Conservation (phyloP, 2,113 vertebrate species). For the Natator depressus region DNA sequence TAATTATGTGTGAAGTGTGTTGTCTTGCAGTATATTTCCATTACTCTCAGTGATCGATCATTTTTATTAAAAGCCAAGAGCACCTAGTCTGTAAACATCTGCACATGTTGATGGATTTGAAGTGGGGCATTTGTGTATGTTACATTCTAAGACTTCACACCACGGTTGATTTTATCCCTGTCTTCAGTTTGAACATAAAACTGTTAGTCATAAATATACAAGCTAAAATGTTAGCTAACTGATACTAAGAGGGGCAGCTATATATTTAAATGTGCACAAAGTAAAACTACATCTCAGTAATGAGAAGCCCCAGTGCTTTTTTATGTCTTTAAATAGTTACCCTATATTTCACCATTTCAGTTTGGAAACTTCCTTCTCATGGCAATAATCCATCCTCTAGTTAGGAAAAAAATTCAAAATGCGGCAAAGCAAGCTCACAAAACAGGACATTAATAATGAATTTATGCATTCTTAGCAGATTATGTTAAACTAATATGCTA, state of each 20-base stretch:
- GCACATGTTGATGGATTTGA: not conserved
- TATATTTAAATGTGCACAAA: not conserved
- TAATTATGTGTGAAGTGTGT: not conserved
- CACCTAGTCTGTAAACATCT: not conserved
- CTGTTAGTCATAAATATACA: not conserved
- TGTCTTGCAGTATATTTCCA: not conserved
- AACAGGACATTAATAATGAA: not conserved
- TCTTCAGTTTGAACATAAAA: not conserved
- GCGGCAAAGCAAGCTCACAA: accelerated
- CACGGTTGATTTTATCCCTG: not conserved
- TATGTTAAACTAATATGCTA: not conserved
- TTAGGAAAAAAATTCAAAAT: not conserved
- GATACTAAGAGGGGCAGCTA: not conserved
- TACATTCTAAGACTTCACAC: not conserved
- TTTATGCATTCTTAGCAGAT: not conserved
- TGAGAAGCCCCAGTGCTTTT: not conserved
- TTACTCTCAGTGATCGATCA: not conserved
- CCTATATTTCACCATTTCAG: not conserved
- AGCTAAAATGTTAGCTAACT: not conserved
- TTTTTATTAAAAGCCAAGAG: not conserved
- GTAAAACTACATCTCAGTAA: not conserved
- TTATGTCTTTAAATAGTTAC: not conserved
- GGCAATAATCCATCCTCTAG: not conserved
- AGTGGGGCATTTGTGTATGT: not conserved
- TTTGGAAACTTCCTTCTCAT: not conserved